Conservation (phyloP, 2,888 invertebrate species). For the Pardosa pseudoannulata region DNA sequence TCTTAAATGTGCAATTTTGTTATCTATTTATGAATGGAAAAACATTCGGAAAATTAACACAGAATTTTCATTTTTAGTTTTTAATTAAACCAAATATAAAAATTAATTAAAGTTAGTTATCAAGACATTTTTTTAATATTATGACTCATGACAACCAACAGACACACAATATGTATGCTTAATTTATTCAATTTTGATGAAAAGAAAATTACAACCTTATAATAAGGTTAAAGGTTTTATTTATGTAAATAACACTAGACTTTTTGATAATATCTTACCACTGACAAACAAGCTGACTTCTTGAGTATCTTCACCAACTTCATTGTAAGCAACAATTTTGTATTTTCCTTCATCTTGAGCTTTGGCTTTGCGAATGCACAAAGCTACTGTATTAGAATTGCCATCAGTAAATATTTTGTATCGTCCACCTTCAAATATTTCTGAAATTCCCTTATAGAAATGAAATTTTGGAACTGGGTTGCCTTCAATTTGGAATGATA, state of each 20-base stretch:
- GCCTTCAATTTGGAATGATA: slow-evolving; percentile 95
- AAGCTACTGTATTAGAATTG: slow-evolving; percentile 91
- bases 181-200: not conserved
- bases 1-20: too few relatives aligned
- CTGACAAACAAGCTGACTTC: slow-evolving; percentile 98
- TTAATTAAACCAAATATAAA: too few relatives aligned
- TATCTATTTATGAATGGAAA: too few relatives aligned
- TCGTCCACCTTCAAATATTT: slow-evolving; percentile 95
- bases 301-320: slow-evolving; percentile 95
- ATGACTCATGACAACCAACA: too few relatives aligned
- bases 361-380: slow-evolving; percentile 96
- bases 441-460: slow-evolving; percentile 94
- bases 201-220: too few relatives aligned
- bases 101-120: too few relatives aligned
- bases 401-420: slow-evolving; percentile 97
- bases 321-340: slow-evolving; percentile 92
- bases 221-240: not conserved
- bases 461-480: slow-evolving; percentile 96
- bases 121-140: too few relatives aligned
- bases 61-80: too few relatives aligned
- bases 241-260: too few relatives aligned
- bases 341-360: slow-evolving; percentile 98
- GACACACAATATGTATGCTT: too few relatives aligned
- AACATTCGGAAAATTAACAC: too few relatives aligned
- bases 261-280: too few relatives aligned